Percentiles rank a stretch among this genome's conserved stretches.
Conservation (phyloP, 2,888 invertebrate species). For the Drosophila nr. perissopoda region DNA sequence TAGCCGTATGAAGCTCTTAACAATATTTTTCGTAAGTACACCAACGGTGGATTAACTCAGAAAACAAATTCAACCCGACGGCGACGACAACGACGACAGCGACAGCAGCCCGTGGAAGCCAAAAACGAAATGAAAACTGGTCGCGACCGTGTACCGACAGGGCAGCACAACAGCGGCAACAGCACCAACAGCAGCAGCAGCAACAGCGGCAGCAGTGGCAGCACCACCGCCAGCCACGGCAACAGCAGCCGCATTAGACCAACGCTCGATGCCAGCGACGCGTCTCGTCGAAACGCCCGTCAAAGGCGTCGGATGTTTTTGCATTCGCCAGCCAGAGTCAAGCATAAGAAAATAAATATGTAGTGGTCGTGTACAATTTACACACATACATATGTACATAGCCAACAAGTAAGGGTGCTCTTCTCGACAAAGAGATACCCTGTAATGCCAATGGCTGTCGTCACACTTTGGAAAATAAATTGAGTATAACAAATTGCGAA, state of each 20-base stretch:
- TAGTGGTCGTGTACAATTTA: slow-evolving; percentile 8
- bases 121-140: slow-evolving; percentile 75
- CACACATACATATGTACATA: neutral
- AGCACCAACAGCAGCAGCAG: slow-evolving; percentile 10
- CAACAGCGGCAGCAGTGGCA: slow-evolving; percentile 15
- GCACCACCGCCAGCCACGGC: slow-evolving; percentile 8
- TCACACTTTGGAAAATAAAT: neutral
- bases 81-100: slow-evolving; percentile 41
- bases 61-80: slow-evolving; percentile 59
- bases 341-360: slow-evolving; percentile 21
- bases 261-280: slow-evolving; percentile 31
- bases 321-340: slow-evolving; percentile 35
- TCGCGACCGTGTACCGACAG: slow-evolving; percentile 63
- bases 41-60: slow-evolving; percentile 20
- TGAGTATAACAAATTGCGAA: neutral
- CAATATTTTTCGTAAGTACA: slow-evolving; percentile 10
- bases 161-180: slow-evolving; percentile 38
- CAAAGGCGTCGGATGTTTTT: slow-evolving; percentile 38
- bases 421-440: neutral
- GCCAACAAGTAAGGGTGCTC: neutral
- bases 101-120: slow-evolving; percentile 63
- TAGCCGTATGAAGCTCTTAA: slow-evolving; percentile 2
- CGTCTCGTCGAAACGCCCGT: slow-evolving; percentile 28
- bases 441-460: neutral
- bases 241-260: slow-evolving; percentile 26